Evolutionary conservation across 1,140 invertebrate species (phyloP), one percentile per base, ranked within the genome.

Genomic region (Lethocerus indicus): DNA sequence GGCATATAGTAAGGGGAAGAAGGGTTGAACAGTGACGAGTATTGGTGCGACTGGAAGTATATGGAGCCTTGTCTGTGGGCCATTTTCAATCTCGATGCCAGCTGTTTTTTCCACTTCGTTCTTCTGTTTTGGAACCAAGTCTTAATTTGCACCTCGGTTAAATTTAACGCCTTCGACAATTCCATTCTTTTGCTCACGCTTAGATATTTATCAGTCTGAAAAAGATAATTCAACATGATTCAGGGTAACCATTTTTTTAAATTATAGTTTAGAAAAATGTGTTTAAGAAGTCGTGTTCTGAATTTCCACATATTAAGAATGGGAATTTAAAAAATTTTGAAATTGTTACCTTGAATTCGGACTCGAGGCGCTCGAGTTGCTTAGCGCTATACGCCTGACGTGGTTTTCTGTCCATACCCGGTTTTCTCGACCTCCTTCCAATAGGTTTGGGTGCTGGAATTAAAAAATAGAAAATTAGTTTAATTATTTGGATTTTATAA

Each of bases 131-230:
- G 89, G 61, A 92, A 95, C 91, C 91, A 96, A 0, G 91, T 96
- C 64, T 96, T 96, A 48, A 96, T 92, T 70, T 96, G 91, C 2
- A 93, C 90, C 68, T 96, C 92, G 0, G 90, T 94, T 12, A 96
- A 65, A 49, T 78, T 83, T 6, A 96, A 61, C 0, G 78, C 78
- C 63, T 89, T 87, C 0, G 89, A 92, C 1, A 96, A 67, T 58
- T 96, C 88, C 79, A 93, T 82, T 40, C 92, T 69, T 67, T 95
- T 96, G 53, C 82, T 90, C 0, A 96, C 91, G 61, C 88, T 94
- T 7, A 95, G 68, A 62, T 95, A 96, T 64, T 95, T 94, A 65
- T 96, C 91, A 40, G 84, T 69, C 81, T 83, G 60, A 9, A 61
- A 55, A 44, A 41, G 20, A 24, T 27, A 44, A 39, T 3, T 39